A percentile compares a stretch with the other conserved stretches of the same genome.
These are phyloP conservation scores for Rhinogobio ventralis DNA, from an alignment of 2,797 vertebrate species.

Conservation along the genomic window DNA sequence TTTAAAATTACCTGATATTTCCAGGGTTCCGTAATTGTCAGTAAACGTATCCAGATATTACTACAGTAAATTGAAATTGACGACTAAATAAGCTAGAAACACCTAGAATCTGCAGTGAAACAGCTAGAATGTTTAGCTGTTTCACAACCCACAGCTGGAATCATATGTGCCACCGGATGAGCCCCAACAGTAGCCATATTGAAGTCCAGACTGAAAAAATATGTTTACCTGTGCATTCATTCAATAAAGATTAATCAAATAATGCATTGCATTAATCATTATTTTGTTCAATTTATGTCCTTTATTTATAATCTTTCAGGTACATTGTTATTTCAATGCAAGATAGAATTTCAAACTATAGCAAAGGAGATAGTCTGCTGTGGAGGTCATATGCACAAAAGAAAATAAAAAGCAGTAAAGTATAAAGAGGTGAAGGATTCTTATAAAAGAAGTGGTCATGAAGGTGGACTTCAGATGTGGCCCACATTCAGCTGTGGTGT, in stretches of 20 bases:
- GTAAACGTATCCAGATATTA: background rate
- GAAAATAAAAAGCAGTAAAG: background rate
- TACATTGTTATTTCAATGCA: background rate
- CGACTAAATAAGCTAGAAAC: background rate
- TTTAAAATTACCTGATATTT: no score
- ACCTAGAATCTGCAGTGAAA: background rate
- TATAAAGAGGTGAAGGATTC: background rate
- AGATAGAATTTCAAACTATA: background rate
- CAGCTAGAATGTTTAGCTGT: no score
- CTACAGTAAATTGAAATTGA: background rate
- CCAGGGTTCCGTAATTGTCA: background rate
- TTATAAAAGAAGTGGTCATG: background rate
- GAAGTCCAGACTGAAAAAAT: background rate
- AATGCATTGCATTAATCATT: background rate
- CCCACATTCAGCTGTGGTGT: background rate
- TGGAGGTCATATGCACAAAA: background rate
- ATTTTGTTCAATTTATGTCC: background rate
- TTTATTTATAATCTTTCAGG: background rate
- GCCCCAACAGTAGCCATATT: no score
- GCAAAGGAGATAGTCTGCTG: background rate
- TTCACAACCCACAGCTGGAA: no score
- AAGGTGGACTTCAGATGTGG: background rate
- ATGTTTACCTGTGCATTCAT: background rate
- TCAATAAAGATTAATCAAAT: background rate
- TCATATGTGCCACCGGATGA: no score